Evolutionary conservation across 2,797 vertebrate genomes (phyloP).

Genomic region (Ara ararauna): DNA sequence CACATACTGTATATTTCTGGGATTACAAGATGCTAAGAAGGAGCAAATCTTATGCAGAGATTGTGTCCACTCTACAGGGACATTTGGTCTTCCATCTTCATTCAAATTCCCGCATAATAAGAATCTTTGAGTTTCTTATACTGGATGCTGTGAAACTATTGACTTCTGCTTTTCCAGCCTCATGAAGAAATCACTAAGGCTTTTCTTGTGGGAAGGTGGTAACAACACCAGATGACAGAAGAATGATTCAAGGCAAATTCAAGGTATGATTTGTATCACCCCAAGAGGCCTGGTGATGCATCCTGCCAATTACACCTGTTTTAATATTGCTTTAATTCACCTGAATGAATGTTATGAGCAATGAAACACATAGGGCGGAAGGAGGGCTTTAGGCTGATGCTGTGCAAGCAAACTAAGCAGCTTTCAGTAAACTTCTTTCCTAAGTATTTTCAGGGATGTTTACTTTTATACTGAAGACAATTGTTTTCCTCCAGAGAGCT

Average conservation of each 20-base stretch:
- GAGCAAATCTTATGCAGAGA: neutral
- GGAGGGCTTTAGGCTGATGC: neutral
- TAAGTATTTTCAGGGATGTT: neutral
- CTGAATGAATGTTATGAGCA: neutral
- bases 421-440: neutral
- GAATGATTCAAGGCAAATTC: neutral
- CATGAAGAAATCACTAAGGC: neutral
- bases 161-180: neutral
- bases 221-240: neutral
- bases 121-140: neutral
- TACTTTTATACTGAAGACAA: neutral
- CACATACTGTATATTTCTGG: neutral
- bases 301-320: neutral
- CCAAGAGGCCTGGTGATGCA: neutral
- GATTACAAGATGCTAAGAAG: neutral
- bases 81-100: neutral
- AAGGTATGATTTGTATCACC: fast-evolving
- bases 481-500: neutral
- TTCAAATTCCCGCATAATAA: neutral
- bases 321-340: neutral
- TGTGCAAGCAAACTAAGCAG: neutral
- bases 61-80: neutral
- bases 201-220: neutral
- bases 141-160: neutral
- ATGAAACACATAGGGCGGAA: neutral